These are phyloP conservation scores for Octopus sinensis DNA, from an alignment of 1,140 invertebrate species.

Conservation along the genomic window DNA sequence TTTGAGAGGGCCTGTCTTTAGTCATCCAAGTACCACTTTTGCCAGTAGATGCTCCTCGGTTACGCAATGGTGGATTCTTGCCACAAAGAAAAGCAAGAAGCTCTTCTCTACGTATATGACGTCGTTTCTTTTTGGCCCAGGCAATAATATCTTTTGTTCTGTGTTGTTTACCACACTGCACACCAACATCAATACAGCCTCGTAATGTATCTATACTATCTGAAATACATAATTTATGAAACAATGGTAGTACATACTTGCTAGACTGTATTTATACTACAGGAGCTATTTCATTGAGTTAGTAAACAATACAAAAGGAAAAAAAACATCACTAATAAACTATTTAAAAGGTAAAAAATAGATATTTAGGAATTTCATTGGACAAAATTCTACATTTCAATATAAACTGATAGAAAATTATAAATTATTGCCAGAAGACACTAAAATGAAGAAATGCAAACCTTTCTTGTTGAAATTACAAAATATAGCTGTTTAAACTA, in stretches of 20 bases:
- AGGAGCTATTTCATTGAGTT: too few species aligned
- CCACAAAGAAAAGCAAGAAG: constrained; percentile 76
- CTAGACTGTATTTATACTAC: too few species aligned
- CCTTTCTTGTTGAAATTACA: too few species aligned
- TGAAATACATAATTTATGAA: constrained; percentile 49
- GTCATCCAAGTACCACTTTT: constrained; percentile 60
- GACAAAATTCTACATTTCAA: too few species aligned
- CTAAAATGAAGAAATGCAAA: too few species aligned
- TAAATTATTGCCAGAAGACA: too few species aligned
- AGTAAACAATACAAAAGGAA: too few species aligned
- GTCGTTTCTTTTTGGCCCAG: constrained; percentile 66
- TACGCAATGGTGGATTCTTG: constrained; percentile 66
- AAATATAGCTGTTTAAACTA: too few species aligned
- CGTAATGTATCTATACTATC: constrained; percentile 73
- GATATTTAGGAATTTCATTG: too few species aligned
- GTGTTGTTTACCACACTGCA: constrained; percentile 72
- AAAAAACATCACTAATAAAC: too few species aligned
- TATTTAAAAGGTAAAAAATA: too few species aligned
- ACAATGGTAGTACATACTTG: neutral
- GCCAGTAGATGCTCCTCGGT: constrained; percentile 57
- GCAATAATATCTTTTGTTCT: constrained; percentile 73
- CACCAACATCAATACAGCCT: constrained; percentile 68
- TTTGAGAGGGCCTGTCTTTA: constrained; percentile 52
- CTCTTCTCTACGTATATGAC: constrained; percentile 73
- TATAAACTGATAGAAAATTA: too few species aligned